Evolutionary conservation across 2,797 vertebrate species (phyloP).

Genomic region (Varecia variegata): DNA sequence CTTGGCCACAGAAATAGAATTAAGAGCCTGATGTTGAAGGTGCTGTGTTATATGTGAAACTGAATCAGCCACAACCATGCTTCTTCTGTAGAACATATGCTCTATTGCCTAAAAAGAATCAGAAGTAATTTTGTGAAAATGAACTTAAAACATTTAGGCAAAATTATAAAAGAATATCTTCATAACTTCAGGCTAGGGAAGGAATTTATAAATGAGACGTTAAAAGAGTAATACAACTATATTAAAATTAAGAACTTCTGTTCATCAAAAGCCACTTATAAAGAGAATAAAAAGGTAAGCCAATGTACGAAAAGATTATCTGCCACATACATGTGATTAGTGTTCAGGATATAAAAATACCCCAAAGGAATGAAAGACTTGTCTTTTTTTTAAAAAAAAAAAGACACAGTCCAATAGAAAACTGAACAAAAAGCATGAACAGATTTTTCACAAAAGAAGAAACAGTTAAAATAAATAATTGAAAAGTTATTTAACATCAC

Average conservation of each 20-base stretch:
- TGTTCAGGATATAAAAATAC: neutral
- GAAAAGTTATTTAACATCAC: neutral
- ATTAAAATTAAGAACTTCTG: slow-evolving; percentile 39
- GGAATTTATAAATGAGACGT: slow-evolving; percentile 18
- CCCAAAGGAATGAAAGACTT: neutral
- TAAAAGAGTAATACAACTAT: neutral
- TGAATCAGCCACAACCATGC: slow-evolving; percentile 96
- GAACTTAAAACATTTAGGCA: slow-evolving; percentile 9
- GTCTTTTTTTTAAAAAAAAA: neutral
- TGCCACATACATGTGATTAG: neutral
- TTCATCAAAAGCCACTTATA: slow-evolving; percentile 15
- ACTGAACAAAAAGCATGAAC: slow-evolving; percentile 1
- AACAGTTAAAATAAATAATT: neutral
- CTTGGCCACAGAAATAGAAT: slow-evolving; percentile 93
- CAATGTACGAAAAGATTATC: neutral
- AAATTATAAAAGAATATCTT: slow-evolving; percentile 14
- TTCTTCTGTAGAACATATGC: slow-evolving; percentile 95
- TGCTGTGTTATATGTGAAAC: slow-evolving; percentile 96
- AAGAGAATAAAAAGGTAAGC: neutral
- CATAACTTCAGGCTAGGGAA: neutral
- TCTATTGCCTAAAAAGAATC: slow-evolving; percentile 90
- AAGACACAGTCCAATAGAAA: neutral
- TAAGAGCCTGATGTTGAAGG: slow-evolving; percentile 95
- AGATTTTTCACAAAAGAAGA: neutral
- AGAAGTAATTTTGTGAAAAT: slow-evolving; percentile 25